A percentile compares a stretch with the other conserved stretches of the same genome.
Evolutionary conservation across 2,797 vertebrate genomes (phyloP).

Genomic region (Peromyscus eremicus): DNA sequence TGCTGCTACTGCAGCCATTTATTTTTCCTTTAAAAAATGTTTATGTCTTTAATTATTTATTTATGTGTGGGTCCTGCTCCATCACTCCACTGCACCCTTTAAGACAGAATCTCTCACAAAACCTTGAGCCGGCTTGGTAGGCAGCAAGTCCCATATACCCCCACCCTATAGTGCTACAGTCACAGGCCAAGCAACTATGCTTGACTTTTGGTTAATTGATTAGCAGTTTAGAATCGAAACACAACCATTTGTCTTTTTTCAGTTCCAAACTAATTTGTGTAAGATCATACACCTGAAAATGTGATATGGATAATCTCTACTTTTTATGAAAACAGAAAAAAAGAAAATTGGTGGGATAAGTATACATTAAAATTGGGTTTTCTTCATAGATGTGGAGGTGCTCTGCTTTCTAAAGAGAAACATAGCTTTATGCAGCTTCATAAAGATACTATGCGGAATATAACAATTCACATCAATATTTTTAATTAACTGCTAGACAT

Average conservation of each 20-base stretch:
- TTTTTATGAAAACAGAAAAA: not conserved
- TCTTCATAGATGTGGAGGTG: not conserved
- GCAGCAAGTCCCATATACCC: not conserved
- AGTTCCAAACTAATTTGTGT: not conserved
- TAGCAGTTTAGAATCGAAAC: constrained; percentile 1
- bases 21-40: not conserved
- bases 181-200: not conserved
- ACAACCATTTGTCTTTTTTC: not conserved
- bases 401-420: constrained; percentile 15
- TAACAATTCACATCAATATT: not conserved
- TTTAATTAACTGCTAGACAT: constrained; percentile 51
- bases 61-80: not conserved
- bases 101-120: not conserved
- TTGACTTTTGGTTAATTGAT: not conserved
- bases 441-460: constrained; percentile 2
- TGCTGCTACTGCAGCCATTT: not conserved
- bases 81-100: too few species aligned
- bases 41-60: not conserved
- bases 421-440: not conserved
- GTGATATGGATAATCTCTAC: not conserved
- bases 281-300: not conserved
- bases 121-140: not conserved
- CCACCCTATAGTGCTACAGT: not conserved
- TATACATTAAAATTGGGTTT: not conserved
- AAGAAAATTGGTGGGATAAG: not conserved